Evolutionary conservation across 2,888 invertebrate species (phyloP).

Genomic region (Andricus curvator): DNA sequence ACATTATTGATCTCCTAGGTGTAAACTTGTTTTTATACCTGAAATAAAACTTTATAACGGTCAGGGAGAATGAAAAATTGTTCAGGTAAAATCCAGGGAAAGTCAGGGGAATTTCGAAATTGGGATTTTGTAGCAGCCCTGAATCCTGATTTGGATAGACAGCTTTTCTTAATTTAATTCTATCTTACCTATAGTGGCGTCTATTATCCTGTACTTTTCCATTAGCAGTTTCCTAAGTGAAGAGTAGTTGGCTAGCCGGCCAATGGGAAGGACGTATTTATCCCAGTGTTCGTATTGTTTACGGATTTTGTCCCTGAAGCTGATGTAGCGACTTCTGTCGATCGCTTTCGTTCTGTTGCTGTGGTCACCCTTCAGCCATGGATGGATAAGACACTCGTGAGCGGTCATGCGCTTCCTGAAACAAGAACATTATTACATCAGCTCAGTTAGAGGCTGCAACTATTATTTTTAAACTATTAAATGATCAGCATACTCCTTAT

Average conservation of each 20-base stretch:
- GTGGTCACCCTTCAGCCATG: slow-evolving; percentile 96
- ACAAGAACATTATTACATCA: slow-evolving; percentile 45
- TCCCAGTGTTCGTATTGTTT: slow-evolving; percentile 89
- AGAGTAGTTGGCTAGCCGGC: slow-evolving; percentile 97
- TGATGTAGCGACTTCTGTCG: slow-evolving; percentile 90
- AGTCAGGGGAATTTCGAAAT: too few relatives aligned
- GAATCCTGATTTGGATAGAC: not conserved
- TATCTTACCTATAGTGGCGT: slow-evolving; percentile 92
- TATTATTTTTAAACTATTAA: not conserved
- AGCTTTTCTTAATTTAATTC: not conserved
- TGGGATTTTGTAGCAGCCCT: too few relatives aligned
- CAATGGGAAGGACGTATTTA: slow-evolving; percentile 95
- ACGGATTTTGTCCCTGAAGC: slow-evolving; percentile 92
- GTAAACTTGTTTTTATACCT: too few relatives aligned
- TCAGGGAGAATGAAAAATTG: too few relatives aligned
- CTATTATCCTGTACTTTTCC: slow-evolving; percentile 98
- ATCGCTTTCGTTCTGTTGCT: slow-evolving; percentile 88
- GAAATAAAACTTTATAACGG: too few relatives aligned
- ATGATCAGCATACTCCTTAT: slow-evolving; percentile 89
- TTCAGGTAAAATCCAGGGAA: too few relatives aligned
- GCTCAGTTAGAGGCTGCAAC: not conserved
- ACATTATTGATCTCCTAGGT: too few relatives aligned
- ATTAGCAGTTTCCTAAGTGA: slow-evolving; percentile 96
- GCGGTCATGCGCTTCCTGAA: slow-evolving; percentile 97
- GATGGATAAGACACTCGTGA: slow-evolving; percentile 96